Conservation (phyloP, 2,113 vertebrate species). For the Myotis brandtii region DNA sequence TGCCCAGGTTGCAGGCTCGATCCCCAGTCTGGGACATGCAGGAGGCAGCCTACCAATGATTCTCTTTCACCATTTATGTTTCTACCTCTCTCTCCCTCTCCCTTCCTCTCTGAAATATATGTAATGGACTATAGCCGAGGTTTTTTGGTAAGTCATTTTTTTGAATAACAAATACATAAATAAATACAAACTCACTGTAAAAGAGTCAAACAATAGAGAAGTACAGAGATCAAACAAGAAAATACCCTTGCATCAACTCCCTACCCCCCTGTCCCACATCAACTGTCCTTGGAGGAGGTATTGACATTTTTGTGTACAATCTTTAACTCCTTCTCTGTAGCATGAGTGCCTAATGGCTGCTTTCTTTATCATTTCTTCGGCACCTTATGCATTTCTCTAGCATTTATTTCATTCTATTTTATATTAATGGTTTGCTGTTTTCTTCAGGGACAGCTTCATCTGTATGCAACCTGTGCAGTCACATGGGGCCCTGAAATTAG, state of each 20-base stretch:
- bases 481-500: background rate
- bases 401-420: background rate
- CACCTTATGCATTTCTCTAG: background rate
- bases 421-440: background rate
- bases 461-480: background rate
- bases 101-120: too few relatives aligned
- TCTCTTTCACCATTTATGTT: too few relatives aligned
- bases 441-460: background rate
- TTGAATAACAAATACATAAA: slow-evolving; percentile 35
- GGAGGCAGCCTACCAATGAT: too few relatives aligned
- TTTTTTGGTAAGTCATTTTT: background rate
- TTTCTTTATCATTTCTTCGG: background rate
- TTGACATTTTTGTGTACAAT: background rate
- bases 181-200: background rate
- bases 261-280: background rate
- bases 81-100: too few relatives aligned
- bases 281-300: background rate
- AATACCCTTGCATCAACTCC: background rate
- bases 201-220: background rate
- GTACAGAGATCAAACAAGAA: background rate
- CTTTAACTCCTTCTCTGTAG: background rate
- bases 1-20: too few relatives aligned
- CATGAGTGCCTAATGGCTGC: background rate
- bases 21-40: too few relatives aligned
- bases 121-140: background rate